Base-by-base conservation (phyloP, 2,888 invertebrate species). In the Itoplectis maculator region DNA sequence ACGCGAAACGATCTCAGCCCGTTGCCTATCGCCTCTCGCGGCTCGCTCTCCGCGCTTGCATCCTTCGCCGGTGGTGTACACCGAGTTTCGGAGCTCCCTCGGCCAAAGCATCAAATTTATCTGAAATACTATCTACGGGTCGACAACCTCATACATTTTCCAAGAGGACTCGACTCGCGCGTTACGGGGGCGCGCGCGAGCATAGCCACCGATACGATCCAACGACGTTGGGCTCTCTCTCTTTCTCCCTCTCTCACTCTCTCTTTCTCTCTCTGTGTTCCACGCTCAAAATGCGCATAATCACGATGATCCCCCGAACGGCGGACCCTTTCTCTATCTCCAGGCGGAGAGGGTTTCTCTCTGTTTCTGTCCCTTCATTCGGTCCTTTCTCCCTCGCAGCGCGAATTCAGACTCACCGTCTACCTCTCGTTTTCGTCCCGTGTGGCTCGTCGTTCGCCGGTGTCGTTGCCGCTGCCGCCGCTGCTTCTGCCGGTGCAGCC, bases 71-170 rank as follows among this genome's bases (percentile, higher is more conserved):
- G 70, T n/a, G 74, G 49, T 79, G 49, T 75, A 75, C 82, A 75
- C 70, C n/a, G 70, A 65, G 56, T 80, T 70, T 75, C 75, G 59
- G 40, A 47, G 77, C 73, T 78, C 54, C 76, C 59, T 42, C 51
- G 59, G 72, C 63, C 59, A 59, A 66, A 68, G 72, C 79, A 79
- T 83, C 83, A 75, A 83, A 78, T 83, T 81, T 81, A 83, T 83
- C 83, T 78, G 77, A 59, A 78, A 78, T 81, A 66, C 74, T 81
- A 83, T 81, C 83, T 70, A 51, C 73, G 70, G 83, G 81, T 83
- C 83, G 83, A 78, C 81, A 83, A 83, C 81, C 83, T 78, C 83
- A 80, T 74, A 69, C 81, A 83, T 81, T 81, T 78, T 77, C 75
- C 74, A 81, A 73, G 68, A 72, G 69, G 59, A 59, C 59, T 23